These are phyloP conservation scores for Nannoperca obscura DNA, from an alignment of 2,797 vertebrate species.

Conservation along the genomic window DNA sequence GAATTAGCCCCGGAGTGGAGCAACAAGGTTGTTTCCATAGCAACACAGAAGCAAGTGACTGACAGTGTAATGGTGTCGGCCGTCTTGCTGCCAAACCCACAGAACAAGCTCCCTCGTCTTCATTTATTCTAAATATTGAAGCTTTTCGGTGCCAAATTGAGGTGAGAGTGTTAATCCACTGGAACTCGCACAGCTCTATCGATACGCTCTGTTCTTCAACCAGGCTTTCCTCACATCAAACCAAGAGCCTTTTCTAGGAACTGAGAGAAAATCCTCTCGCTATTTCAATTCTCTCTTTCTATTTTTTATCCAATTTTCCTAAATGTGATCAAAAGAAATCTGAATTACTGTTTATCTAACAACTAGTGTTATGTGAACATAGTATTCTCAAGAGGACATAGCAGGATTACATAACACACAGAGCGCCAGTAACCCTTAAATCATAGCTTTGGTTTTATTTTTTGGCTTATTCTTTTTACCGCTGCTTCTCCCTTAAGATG, in stretches of 20 bases:
- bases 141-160: conserved; percentile 53
- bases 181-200: conserved; percentile 34
- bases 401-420: conserved; percentile 66
- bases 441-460: conserved; percentile 18
- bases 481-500: conserved; percentile 59
- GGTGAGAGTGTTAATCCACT: conserved; percentile 54
- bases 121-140: conserved; percentile 65
- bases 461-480: conserved; percentile 3
- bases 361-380: conserved; percentile 61
- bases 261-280: conserved; percentile 42
- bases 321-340: conserved; percentile 20
- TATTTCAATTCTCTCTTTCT: conserved; percentile 22
- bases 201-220: conserved; percentile 34
- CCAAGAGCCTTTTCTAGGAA: conserved; percentile 33
- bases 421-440: conserved; percentile 56
- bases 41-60: conserved; percentile 72
- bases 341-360: conserved; percentile 44
- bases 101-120: conserved; percentile 51
- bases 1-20: conserved; percentile 66
- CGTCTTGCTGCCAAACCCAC: conserved; percentile 56
- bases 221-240: conserved; percentile 47
- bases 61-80: conserved; percentile 63
- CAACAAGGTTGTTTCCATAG: conserved; percentile 84
- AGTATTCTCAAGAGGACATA: conserved; percentile 61
- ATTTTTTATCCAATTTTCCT: conserved; percentile 35